A percentile compares a stretch with the other conserved stretches of the same genome.
Evolutionary conservation across 2,888 invertebrate species (phyloP).

Genomic region (Lasioglossum marginatum): DNA sequence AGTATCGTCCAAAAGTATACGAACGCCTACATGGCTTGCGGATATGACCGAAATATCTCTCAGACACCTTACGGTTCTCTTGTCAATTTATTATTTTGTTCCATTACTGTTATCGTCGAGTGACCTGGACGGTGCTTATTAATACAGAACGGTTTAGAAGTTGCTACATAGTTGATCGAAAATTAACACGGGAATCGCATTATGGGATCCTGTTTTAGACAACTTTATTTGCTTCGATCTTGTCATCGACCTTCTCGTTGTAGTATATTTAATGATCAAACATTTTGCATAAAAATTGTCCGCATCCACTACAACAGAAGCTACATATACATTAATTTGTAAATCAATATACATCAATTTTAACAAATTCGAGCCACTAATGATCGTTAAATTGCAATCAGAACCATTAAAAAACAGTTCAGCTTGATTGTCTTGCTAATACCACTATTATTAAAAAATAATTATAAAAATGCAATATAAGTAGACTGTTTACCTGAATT

Average conservation of each 20-base stretch:
- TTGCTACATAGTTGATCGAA: background rate
- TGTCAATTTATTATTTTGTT: background rate
- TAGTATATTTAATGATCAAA: background rate
- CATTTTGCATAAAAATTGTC: background rate
- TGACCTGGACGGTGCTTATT: background rate
- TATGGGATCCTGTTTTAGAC: background rate
- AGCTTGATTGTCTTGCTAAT: background rate
- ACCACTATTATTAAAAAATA: background rate
- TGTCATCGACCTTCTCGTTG: background rate
- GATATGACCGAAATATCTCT: background rate
- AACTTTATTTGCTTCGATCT: background rate
- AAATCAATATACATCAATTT: too few relatives aligned
- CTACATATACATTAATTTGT: background rate
- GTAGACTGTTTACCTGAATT: background rate
- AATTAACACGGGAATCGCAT: background rate
- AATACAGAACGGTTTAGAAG: background rate
- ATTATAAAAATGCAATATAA: background rate
- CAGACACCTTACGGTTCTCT: background rate
- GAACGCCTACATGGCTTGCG: slow-evolving; percentile 8
- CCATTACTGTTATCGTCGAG: background rate
- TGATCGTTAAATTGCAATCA: background rate
- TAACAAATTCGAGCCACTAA: too few relatives aligned
- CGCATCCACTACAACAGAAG: background rate
- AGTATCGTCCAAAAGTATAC: slow-evolving; percentile 18
- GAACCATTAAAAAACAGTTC: background rate